Conservation (phyloP, 2,797 vertebrate species). For the Tinamus major region DNA sequence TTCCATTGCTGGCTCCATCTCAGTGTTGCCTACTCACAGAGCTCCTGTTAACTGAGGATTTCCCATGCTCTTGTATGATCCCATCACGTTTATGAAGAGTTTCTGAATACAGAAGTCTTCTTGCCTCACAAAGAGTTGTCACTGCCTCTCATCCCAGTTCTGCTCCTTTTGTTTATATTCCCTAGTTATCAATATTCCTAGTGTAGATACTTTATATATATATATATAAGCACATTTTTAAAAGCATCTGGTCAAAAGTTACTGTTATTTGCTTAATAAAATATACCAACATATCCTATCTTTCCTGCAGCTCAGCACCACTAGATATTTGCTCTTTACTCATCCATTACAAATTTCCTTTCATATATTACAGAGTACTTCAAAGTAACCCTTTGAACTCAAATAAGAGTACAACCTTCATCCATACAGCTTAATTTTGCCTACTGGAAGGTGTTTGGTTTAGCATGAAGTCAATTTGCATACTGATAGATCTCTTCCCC, state of each 20-base stretch:
- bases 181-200: background rate
- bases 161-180: background rate
- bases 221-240: background rate
- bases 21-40: background rate
- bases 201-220: background rate
- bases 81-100: background rate
- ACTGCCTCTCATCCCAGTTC: background rate
- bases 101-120: background rate
- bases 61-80: background rate
- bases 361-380: background rate
- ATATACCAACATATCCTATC: background rate
- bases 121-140: rapidly evolving
- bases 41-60: background rate
- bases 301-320: background rate
- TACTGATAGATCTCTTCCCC: slow-evolving; percentile 34
- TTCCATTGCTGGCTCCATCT: background rate
- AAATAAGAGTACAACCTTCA: background rate
- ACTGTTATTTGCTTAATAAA: background rate
- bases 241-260: background rate
- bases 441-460: slow-evolving; percentile 4
- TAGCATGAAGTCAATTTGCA: slow-evolving; percentile 44
- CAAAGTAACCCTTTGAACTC: slow-evolving; percentile 26
- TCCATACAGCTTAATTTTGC: slow-evolving; percentile 4
- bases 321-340: background rate
- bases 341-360: background rate